Evolutionary conservation across 1,140 invertebrate species (phyloP).

Genomic region (Lepidurus couesii): DNA sequence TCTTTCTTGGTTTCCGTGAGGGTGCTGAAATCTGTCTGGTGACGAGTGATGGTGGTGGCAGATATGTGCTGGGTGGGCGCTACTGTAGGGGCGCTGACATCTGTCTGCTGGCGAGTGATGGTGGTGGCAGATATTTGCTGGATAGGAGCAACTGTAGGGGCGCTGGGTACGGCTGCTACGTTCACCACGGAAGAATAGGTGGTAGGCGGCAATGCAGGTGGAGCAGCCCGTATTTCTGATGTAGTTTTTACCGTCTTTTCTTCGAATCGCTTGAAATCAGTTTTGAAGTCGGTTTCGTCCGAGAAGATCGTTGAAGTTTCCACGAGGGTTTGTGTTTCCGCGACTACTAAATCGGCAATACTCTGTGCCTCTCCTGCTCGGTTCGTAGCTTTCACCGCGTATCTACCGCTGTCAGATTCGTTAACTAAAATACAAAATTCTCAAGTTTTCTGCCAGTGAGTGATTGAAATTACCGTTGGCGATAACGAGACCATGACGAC

Average conservation of each 20-base stretch:
- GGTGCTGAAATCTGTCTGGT: not conserved
- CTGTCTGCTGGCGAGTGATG: not conserved
- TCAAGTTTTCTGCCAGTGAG: not conserved
- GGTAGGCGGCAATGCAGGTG: not conserved
- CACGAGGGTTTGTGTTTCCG: not conserved
- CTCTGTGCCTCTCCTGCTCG: slow-evolving; percentile 77
- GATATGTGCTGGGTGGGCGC: not conserved
- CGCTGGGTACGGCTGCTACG: not conserved
- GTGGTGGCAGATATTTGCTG: not conserved
- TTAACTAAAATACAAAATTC: slow-evolving; percentile 40
- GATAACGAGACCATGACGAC: slow-evolving; percentile 59
- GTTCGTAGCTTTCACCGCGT: slow-evolving; percentile 83
- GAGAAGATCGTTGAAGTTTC: not conserved
- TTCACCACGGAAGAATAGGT: slow-evolving; percentile 1
- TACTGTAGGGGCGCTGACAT: not conserved
- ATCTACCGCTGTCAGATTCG: slow-evolving; percentile 79
- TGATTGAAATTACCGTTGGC: slow-evolving; percentile 55
- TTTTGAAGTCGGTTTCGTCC: not conserved
- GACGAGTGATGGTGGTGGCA: not conserved
- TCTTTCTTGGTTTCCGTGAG: not conserved
- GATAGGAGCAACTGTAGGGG: not conserved
- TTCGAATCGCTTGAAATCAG: not conserved
- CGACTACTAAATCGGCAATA: slow-evolving; percentile 57
- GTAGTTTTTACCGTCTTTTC: not conserved
- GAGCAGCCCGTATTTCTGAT: not conserved